A percentile compares a stretch with the other conserved stretches of the same genome.
These are phyloP conservation scores for Martes martes DNA, from an alignment of 2,113 vertebrate species.

Conservation along the genomic window DNA sequence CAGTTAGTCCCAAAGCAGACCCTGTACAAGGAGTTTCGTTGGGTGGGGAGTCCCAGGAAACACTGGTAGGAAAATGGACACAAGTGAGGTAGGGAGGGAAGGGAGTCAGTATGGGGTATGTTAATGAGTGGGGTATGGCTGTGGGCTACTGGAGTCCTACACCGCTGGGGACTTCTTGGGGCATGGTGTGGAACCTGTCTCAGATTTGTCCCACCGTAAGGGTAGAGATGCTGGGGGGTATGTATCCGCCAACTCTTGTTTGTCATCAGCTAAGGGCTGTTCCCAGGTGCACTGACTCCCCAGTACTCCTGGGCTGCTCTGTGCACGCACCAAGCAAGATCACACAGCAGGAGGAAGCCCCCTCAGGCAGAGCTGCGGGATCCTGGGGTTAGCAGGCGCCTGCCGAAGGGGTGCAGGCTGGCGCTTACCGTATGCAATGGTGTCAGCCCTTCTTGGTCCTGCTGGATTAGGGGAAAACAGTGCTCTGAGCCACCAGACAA, in stretches of 20 bases:
- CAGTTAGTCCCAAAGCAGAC: neutral
- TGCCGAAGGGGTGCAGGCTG: neutral
- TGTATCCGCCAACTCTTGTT: neutral
- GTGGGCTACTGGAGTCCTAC: neutral
- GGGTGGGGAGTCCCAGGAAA: neutral
- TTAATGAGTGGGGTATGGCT: neutral
- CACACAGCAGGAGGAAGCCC: neutral
- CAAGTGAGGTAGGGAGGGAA: neutral
- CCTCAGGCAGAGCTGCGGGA: neutral
- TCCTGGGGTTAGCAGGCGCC: neutral
- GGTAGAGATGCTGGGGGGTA: neutral
- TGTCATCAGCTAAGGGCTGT: neutral
- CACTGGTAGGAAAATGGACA: neutral
- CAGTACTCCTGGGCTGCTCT: neutral
- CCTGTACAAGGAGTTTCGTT: neutral
- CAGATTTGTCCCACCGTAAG: neutral
- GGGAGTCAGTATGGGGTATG: neutral
- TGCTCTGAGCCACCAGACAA: constrained; percentile 30
- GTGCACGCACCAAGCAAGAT: neutral
- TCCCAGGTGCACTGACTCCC: neutral
- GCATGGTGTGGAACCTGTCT: neutral
- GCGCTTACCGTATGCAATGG: accelerated
- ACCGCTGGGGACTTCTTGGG: neutral
- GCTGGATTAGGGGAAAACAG: neutral
- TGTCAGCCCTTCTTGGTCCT: neutral